Evolutionary conservation across 2,888 invertebrate species (phyloP).

Genomic region (Cryptus viduatorius): DNA sequence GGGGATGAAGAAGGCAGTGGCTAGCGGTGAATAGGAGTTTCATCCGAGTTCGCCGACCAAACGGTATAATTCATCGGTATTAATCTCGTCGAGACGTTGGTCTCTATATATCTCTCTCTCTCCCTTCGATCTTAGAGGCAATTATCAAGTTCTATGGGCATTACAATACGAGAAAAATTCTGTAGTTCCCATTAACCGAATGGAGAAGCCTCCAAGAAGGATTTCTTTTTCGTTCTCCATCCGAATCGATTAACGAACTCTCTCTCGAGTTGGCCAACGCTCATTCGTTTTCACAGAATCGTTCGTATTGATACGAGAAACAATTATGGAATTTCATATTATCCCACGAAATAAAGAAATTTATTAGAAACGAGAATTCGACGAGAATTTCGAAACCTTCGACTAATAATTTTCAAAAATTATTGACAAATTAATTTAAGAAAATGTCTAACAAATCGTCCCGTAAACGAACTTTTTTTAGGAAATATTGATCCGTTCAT

Average conservation of each 20-base stretch:
- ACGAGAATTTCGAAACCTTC: too few relatives aligned
- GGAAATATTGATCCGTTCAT: too few relatives aligned
- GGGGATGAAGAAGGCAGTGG: conserved; percentile 41
- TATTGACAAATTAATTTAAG: too few relatives aligned
- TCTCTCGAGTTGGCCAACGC: not conserved
- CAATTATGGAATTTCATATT: too few relatives aligned
- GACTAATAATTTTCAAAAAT: too few relatives aligned
- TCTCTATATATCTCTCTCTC: conserved; percentile 20
- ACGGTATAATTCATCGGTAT: conserved; percentile 71
- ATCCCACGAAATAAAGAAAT: too few relatives aligned
- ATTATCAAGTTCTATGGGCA: conserved; percentile 66
- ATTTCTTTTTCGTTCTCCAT: conserved; percentile 2
- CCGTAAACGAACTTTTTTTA: too few relatives aligned
- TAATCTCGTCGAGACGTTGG: conserved; percentile 67
- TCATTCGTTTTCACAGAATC: too few relatives aligned
- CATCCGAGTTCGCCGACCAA: conserved; percentile 44
- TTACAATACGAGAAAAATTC: conserved; percentile 59
- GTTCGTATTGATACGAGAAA: too few relatives aligned
- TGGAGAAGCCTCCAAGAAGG: not conserved
- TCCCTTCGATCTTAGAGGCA: conserved; percentile 57
- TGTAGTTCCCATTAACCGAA: conserved; percentile 49
- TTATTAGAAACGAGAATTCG: too few relatives aligned
- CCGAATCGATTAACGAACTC: not conserved
- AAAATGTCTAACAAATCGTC: too few relatives aligned
- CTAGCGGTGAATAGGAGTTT: conserved; percentile 18